Conservation (phyloP, 1,140 invertebrate species). For the Pogonomyrmex californicus region DNA sequence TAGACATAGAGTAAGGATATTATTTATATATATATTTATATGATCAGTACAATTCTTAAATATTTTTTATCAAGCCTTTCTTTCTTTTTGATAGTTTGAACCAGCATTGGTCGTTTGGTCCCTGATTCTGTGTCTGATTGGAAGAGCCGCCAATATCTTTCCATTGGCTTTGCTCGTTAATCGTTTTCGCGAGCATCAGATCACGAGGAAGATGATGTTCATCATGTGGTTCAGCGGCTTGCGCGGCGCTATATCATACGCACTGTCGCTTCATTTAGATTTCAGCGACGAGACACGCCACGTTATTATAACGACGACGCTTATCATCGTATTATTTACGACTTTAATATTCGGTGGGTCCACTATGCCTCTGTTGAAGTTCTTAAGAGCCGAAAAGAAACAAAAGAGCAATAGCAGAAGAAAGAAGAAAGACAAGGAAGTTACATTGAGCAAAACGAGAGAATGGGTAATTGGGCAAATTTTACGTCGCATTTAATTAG, state of each 20-base stretch:
- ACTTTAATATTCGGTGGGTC: conserved; percentile 98
- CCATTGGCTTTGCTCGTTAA: conserved; percentile 97
- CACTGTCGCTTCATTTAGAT: conserved; percentile 97
- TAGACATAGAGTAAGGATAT: conserved; percentile 89
- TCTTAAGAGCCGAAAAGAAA: conserved; percentile 91
- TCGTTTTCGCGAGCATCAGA: conserved; percentile 98
- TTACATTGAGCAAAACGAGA: conserved; percentile 98
- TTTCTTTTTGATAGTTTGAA: conserved; percentile 87
- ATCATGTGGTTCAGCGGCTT: conserved; percentile 99
- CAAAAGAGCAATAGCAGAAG: conserved; percentile 87
- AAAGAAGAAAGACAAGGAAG: conserved; percentile 92
- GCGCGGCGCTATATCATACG: conserved; percentile 99
- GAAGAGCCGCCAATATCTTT: conserved; percentile 98
- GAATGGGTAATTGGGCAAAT: conserved; percentile 91
- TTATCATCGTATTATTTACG: conserved; percentile 98
- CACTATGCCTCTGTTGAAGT: conserved; percentile 98
- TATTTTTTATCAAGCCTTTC: conserved; percentile 42
- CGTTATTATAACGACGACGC: conserved; percentile 98
- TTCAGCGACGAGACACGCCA: conserved; percentile 97
- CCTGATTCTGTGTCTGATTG: conserved; percentile 96
- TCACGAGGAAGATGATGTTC: conserved; percentile 99
- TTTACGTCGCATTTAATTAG: neutral
- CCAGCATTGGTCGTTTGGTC: conserved; percentile 96
- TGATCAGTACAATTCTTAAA: conserved; percentile 8
- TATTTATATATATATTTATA: conserved; percentile 3